These are phyloP conservation scores for Labia minor DNA, from an alignment of 2,888 invertebrate genomes.

Conservation along the genomic window DNA sequence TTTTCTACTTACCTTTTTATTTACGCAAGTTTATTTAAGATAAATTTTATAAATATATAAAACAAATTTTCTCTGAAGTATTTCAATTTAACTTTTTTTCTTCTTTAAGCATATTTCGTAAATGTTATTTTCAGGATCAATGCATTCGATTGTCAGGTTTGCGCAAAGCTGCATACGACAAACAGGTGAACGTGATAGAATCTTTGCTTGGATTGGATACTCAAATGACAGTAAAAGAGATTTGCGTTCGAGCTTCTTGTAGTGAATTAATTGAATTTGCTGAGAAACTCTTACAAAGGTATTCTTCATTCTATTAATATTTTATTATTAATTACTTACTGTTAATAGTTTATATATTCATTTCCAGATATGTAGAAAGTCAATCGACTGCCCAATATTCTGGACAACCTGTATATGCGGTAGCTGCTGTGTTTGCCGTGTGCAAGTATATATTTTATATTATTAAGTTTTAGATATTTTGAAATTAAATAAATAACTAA, in stretches of 20 bases:
- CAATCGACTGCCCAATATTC: background rate
- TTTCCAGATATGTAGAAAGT: background rate
- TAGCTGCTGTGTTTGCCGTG: background rate
- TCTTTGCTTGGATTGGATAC: background rate
- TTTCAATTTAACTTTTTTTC: too few relatives aligned
- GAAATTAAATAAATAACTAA: too few relatives aligned
- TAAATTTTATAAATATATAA: too few relatives aligned
- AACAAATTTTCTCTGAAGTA: too few relatives aligned
- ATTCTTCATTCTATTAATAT: too few relatives aligned
- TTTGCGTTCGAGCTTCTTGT: background rate
- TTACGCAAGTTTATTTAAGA: too few relatives aligned
- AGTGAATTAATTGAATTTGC: slow-evolving; percentile 1
- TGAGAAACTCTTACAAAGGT: background rate
- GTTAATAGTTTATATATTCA: too few relatives aligned
- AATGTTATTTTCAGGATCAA: background rate
- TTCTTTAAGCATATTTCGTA: too few relatives aligned
- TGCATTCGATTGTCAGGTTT: background rate
- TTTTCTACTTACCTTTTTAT: too few relatives aligned
- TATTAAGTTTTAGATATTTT: too few relatives aligned
- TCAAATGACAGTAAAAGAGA: background rate
- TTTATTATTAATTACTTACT: too few relatives aligned
- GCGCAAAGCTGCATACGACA: background rate
- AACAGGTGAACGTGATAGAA: background rate
- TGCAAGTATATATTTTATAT: background rate
- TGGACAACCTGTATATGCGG: background rate